A percentile compares a stretch with the other conserved stretches of the same genome.
Conservation (phyloP, 2,113 vertebrate species). For the Microcebus jonahi region DNA sequence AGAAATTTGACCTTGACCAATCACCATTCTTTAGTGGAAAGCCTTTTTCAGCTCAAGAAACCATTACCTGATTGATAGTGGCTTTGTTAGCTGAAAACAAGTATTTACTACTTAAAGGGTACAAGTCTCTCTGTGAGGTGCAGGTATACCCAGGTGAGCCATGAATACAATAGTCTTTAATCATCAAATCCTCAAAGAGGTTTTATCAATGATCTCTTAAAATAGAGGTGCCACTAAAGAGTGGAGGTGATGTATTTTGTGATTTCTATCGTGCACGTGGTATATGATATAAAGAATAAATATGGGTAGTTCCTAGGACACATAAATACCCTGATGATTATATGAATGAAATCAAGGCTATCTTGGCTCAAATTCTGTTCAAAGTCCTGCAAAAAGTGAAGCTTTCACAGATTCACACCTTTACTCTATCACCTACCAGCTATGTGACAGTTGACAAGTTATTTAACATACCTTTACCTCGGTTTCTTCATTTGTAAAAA, state of each 20-base stretch:
- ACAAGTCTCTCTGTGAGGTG: conserved; percentile 40
- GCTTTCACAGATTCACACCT: not conserved
- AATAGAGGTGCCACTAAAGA: not conserved
- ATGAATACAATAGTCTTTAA: conserved; percentile 32
- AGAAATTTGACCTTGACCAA: not conserved
- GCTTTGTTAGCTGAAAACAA: conserved; percentile 67
- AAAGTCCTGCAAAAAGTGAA: not conserved
- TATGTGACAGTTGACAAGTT: not conserved
- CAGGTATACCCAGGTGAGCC: conserved; percentile 55
- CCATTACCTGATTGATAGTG: conserved; percentile 66
- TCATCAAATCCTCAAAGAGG: not conserved
- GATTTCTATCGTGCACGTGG: not conserved
- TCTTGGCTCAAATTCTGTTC: not conserved
- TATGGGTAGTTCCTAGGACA: not conserved
- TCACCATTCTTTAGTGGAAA: not conserved
- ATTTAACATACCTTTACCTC: not conserved
- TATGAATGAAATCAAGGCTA: not conserved
- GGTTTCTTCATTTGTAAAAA: not conserved
- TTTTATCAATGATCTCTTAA: not conserved
- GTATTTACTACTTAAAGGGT: not conserved
- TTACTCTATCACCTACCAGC: not conserved
- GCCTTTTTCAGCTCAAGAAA: conserved; percentile 67
- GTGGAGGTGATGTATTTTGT: not conserved
- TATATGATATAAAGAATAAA: not conserved
- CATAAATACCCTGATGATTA: not conserved